Evolutionary conservation across 2,113 vertebrate genomes (phyloP), one percentile per base, ranked within the genome.

Genomic region (Mesitornis unicolor): DNA sequence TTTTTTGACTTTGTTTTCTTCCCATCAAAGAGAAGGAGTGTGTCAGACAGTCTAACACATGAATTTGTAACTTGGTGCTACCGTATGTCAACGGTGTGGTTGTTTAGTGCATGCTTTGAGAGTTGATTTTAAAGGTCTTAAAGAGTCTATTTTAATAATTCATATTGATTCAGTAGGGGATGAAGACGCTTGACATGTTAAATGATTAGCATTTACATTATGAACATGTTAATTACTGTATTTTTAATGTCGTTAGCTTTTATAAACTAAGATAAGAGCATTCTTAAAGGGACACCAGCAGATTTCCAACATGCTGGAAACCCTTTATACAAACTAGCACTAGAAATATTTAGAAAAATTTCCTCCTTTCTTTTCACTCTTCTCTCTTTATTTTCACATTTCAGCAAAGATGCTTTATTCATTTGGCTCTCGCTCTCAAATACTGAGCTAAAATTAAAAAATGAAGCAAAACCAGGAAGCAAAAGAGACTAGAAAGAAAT

Each of bases 111-210:
- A 87, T 33, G n/a, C 71, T 95, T 89, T 91, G 76, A 95, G 87
- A 95, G 81, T 47, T 97, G 92, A 93, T 97, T 97, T 96, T 96
- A 93, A 28, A 90, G 89, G 84, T 91, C 89, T 97, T 90, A 87
- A 95, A 96, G 63, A 96, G 76, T 70, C 35, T 35, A n/a, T 63
- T 87, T 97, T 96, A 97, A 96, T 97, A 97, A 97, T 97, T 97
- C 78, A 97, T 96, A 77, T 90, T 76, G 71, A 97, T 97, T 96
- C 81, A 92, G 43, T 67, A 94, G 77, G 64, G 73, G 56, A 93
- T 96, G 91, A 95, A 84, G 92, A 96, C 91, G 84, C 79, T 84
- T 80, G 87, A 96, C 94, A 93, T 94, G 69, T 90, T 90, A 76
- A 90, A 96, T 92, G 70, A 97, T 97, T 97, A 92, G 51, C 95